Percentiles rank a stretch among this genome's conserved stretches.
Conservation (phyloP, 2,797 vertebrate species). For the Phrynocephalus vlangalii region DNA sequence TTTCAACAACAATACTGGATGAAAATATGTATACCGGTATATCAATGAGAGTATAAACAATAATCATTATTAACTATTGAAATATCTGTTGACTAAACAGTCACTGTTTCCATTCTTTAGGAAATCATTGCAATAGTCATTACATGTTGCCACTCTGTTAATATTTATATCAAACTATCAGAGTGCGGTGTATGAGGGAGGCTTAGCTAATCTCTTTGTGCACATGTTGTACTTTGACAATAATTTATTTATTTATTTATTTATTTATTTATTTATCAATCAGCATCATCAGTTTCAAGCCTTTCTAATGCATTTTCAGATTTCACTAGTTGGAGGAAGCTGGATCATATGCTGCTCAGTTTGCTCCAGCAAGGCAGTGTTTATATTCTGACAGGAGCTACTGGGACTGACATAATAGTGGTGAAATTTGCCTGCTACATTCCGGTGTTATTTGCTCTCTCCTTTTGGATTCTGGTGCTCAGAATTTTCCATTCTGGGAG, state of each 20-base stretch:
- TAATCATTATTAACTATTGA: background rate
- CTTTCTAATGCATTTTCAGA: background rate
- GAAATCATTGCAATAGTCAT: background rate
- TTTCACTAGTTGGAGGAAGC: background rate
- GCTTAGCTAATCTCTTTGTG: too few species aligned
- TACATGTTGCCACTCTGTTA: background rate
- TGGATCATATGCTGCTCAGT: too few species aligned
- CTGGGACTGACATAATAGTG: background rate
- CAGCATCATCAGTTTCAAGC: background rate
- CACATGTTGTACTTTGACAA: too few species aligned
- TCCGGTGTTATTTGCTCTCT: background rate
- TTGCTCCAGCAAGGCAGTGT: background rate
- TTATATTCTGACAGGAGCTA: background rate
- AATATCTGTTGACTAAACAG: background rate
- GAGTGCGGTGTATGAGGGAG: too few species aligned
- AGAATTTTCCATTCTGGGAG: too few species aligned
- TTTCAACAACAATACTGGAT: background rate
- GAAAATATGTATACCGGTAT: background rate
- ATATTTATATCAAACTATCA: background rate
- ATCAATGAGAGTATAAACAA: background rate
- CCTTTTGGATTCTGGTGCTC: background rate
- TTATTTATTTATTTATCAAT: too few species aligned
- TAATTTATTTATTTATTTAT: too few species aligned
- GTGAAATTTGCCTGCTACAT: too few species aligned
- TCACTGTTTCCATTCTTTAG: background rate